Percentiles rank a stretch among this genome's conserved stretches.
These are phyloP conservation scores for Pterophyllum scalare DNA, from an alignment of 2,113 vertebrate species.

Conservation along the genomic window DNA sequence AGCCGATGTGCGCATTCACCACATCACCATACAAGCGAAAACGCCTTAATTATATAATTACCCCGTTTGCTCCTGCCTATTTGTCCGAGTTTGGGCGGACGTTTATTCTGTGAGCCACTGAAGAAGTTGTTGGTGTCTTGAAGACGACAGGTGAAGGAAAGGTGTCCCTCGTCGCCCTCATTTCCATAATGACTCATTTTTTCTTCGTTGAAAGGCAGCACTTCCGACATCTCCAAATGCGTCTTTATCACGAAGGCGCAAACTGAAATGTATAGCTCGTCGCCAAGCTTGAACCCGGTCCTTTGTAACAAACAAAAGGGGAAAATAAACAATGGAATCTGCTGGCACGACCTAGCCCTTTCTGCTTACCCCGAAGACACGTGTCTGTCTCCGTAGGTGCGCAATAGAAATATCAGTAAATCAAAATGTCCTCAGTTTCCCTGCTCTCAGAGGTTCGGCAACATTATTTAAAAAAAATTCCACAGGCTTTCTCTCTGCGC, in stretches of 20 bases:
- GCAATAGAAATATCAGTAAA: constrained; percentile 51
- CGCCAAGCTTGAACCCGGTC: constrained; percentile 37
- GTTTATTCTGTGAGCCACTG: constrained; percentile 91
- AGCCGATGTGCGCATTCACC: constrained; percentile 59
- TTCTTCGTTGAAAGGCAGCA: constrained; percentile 95
- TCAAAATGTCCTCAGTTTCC: constrained; percentile 63
- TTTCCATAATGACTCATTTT: constrained; percentile 95
- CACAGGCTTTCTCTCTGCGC: constrained; percentile 37
- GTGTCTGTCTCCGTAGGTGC: constrained; percentile 70
- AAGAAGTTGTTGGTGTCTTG: constrained; percentile 98
- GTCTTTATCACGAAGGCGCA: constrained; percentile 73
- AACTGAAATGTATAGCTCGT: constrained; percentile 48
- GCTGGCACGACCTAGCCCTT: constrained; percentile 62
- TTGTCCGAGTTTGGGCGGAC: constrained; percentile 95
- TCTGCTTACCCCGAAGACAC: constrained; percentile 77
- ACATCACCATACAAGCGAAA: constrained; percentile 41
- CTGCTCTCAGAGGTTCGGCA: constrained; percentile 47
- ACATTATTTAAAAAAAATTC: constrained; percentile 63
- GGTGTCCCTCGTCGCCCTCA: constrained; percentile 91
- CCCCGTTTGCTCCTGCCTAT: constrained; percentile 96
- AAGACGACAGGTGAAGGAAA: constrained; percentile 97
- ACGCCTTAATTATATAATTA: constrained; percentile 74
- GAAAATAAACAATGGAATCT: constrained; percentile 38
- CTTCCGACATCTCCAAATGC: constrained; percentile 90
- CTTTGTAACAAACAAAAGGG: constrained; percentile 40